phyloP scores from a whole-genome alignment of 2,888 invertebrate genomes.

The Onchidella celtica region DNA sequence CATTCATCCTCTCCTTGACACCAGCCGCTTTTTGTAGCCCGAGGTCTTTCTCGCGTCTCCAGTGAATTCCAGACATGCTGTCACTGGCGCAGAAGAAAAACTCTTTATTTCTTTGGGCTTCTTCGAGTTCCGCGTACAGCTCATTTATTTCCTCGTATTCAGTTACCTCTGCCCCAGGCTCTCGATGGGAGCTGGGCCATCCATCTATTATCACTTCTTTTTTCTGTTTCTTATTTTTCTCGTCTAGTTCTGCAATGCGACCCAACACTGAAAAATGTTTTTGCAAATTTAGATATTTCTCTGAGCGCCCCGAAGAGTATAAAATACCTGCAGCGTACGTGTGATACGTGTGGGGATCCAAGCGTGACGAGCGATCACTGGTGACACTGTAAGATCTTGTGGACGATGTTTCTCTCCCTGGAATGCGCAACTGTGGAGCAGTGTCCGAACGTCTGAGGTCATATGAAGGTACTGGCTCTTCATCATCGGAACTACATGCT shows the following conservation, averaged over 20 bases:
- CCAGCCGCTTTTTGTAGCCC: conserved; percentile 85
- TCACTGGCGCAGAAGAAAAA: conserved; percentile 88
- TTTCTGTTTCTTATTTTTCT: conserved; percentile 42
- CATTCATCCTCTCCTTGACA: conserved; percentile 23
- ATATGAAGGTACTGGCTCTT: background rate
- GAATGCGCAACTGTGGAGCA: background rate
- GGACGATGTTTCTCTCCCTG: background rate
- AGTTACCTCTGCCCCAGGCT: background rate
- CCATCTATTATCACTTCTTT: too few relatives aligned
- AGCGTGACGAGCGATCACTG: conserved; percentile 72
- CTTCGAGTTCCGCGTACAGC: conserved; percentile 88
- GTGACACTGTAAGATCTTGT: conserved; percentile 52
- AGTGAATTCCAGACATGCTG: conserved; percentile 87
- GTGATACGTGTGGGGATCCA: conserved; percentile 76
- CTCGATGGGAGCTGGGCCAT: background rate
- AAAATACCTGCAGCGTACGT: conserved; percentile 82
- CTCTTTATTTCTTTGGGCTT: conserved; percentile 90
- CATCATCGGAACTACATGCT: background rate
- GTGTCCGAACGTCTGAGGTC: conserved; percentile 32
- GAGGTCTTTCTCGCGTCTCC: conserved; percentile 87
- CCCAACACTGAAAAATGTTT: conserved; percentile 92
- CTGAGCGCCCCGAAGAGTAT: conserved; percentile 86
- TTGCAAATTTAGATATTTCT: conserved; percentile 91
- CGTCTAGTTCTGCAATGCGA: conserved; percentile 86
- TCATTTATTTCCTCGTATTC: conserved; percentile 87